Evolutionary conservation across 2,113 vertebrate genomes (phyloP).

Genomic region (Macquaria australasica): DNA sequence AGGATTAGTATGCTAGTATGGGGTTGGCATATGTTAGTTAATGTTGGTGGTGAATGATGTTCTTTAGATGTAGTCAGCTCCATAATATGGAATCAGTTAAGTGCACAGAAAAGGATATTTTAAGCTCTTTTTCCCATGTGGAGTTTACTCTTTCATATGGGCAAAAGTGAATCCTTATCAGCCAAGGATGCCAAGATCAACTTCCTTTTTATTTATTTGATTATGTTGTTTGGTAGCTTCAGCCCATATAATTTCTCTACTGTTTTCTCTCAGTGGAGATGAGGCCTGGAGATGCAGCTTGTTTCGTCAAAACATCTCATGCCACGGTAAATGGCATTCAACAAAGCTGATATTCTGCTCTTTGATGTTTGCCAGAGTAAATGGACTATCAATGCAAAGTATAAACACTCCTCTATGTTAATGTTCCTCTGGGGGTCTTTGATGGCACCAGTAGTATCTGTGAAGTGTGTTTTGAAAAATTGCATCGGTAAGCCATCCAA

Average conservation of each 20-base stretch:
- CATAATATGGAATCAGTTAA: constrained; percentile 3
- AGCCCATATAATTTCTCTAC: constrained; percentile 7
- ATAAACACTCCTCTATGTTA: constrained; percentile 80
- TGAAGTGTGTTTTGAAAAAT: constrained; percentile 82
- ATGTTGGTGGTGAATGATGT: constrained; percentile 34
- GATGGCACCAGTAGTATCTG: constrained; percentile 73
- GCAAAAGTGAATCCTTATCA: constrained; percentile 41
- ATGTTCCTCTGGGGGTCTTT: constrained; percentile 75
- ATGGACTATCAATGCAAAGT: constrained; percentile 81
- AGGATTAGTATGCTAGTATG: constrained; percentile 63
- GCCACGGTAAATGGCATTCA: constrained; percentile 70
- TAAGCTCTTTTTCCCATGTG: neutral
- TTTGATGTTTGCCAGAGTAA: constrained; percentile 81
- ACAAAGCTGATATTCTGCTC: constrained; percentile 71
- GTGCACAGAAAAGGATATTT: constrained; percentile 14
- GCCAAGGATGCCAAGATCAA: constrained; percentile 46
- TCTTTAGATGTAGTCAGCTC: constrained; percentile 14
- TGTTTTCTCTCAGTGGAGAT: constrained; percentile 34
- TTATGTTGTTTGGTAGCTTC: constrained; percentile 34
- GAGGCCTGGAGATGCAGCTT: constrained; percentile 42
- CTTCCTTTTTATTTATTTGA: constrained; percentile 50
- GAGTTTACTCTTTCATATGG: neutral
- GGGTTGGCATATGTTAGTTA: constrained; percentile 53
- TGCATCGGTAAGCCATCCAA: constrained; percentile 76
- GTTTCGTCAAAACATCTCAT: constrained; percentile 69